A percentile compares a stretch with the other conserved stretches of the same genome.
These are phyloP conservation scores for Lepidurus arcticus DNA, from an alignment of 1,140 invertebrate genomes.

Conservation along the genomic window DNA sequence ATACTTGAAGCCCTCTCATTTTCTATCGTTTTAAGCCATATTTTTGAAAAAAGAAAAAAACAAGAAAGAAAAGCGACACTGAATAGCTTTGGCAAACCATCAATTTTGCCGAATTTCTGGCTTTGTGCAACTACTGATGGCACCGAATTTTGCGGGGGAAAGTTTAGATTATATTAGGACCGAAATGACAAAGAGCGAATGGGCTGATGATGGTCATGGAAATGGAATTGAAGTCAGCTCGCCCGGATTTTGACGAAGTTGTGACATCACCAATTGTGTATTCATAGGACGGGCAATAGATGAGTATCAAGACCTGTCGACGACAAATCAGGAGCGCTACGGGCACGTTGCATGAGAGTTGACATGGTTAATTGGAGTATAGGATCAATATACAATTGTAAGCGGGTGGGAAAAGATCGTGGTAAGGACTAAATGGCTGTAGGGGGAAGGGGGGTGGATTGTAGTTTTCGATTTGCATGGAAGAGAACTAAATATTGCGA, in stretches of 20 bases:
- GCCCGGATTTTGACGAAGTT: not conserved
- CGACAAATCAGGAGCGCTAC: not conserved
- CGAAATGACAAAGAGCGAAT: not conserved
- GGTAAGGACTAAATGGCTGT: not conserved
- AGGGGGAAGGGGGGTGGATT: not conserved
- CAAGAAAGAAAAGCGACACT: not conserved
- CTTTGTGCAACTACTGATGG: not conserved
- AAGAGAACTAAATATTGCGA: constrained; percentile 6
- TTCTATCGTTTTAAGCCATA: not conserved
- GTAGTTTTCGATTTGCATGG: constrained; percentile 4
- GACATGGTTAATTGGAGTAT: constrained; percentile 16
- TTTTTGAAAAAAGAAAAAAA: not conserved
- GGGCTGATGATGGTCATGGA: not conserved
- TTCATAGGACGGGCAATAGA: not conserved
- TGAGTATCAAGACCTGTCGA: not conserved
- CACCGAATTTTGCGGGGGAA: not conserved
- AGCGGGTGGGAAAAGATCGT: not conserved
- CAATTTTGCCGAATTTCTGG: not conserved
- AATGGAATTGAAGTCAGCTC: not conserved
- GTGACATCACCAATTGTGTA: constrained; percentile 11
- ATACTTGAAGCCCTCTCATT: not conserved
- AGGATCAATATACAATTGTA: not conserved
- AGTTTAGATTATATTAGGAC: not conserved
- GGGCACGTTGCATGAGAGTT: not conserved
- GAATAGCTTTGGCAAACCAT: not conserved